Percentiles rank a stretch among this genome's conserved stretches.
Evolutionary conservation across 2,797 vertebrate species (phyloP).

Genomic region (Pangasius macronema): DNA sequence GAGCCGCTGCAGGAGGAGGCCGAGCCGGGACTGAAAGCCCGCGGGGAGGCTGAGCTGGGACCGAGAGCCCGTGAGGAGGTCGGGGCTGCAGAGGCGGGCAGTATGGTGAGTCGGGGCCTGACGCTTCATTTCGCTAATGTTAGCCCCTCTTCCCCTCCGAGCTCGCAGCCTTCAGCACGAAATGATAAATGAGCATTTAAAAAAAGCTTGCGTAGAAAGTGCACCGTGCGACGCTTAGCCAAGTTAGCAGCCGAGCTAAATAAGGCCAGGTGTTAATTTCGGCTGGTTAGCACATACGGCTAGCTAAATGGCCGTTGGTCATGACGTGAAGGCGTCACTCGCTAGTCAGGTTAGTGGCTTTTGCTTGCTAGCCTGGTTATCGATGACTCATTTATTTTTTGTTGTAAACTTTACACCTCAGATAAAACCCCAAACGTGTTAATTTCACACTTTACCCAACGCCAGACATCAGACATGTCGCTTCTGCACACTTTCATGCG

Average conservation of each 20-base stretch:
- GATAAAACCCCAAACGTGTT: too few species aligned
- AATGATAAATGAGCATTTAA: not conserved
- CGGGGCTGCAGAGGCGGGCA: conserved; percentile 74
- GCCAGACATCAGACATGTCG: too few species aligned
- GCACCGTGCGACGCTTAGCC: not conserved
- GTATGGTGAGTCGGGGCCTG: conserved; percentile 74
- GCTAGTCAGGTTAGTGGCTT: not conserved
- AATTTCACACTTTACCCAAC: not conserved
- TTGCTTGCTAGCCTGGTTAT: not conserved
- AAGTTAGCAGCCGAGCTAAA: conserved; percentile 48
- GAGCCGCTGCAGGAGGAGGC: conserved; percentile 84
- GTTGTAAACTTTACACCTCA: not conserved
- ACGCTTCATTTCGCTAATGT: not conserved
- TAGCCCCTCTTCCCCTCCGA: not conserved
- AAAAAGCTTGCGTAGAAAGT: not conserved
- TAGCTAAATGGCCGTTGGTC: conserved; percentile 10
- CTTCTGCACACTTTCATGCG: too few species aligned
- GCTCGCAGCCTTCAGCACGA: not conserved
- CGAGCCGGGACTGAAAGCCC: conserved; percentile 78
- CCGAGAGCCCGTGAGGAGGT: conserved; percentile 72
- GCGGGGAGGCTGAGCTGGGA: conserved; percentile 78
- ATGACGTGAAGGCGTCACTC: conserved; percentile 22
- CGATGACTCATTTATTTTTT: conserved; percentile 18
- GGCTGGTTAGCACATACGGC: conserved; percentile 19
- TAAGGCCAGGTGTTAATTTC: conserved; percentile 54